Base-by-base conservation (phyloP, 2,797 vertebrate genomes). In the Staurois parvus region DNA sequence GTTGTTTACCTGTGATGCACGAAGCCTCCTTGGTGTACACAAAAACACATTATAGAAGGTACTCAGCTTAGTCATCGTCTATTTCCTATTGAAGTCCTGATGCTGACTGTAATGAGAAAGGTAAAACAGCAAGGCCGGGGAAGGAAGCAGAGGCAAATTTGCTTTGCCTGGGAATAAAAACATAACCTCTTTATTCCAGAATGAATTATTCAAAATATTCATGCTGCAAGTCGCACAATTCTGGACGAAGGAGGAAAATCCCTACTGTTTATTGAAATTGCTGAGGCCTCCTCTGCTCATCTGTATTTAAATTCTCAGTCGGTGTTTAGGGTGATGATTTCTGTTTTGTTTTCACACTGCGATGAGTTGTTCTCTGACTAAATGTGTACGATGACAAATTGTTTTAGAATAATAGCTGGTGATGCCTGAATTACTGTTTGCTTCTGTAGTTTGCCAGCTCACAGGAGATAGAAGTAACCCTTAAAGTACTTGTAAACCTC, bases 211-310 rank as follows among this genome's bases (percentile, higher is more conserved):
- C 32, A 77, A 64, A 76, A 85, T 81, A 76, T 69, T 76, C 73
- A 75, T 28, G 64, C 34, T 30, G 28, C 62, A 67, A 75, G 26
- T 81, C 12, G 17, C 30, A 29, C 24, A 62, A 17, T 75, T 85
- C 37, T 68, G 81, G 79, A 72, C 30, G 64, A 24, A 32, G 21
- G 6, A 69, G 34, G 79, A 34, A 81, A 86, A 82, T 64, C 79
- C 73, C 79, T 13, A 86, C 73, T 86, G 85, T 70, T 86, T 77
- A 77, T 86, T 82, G 29, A 77, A 82, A 86, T 81, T 76, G 73
- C 73, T 64, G 26, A 12, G 15, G 52, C 59, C 66, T 48, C 72
- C 62, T 70, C 37, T 34, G 62, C 32, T 72, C 15, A 26, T 32
- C 26, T 26, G 15, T 59, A 66, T 42, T 72, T 70, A 76, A n/a